phyloP scores from a whole-genome alignment of 2,888 invertebrate genomes.

The Amiota minor region DNA sequence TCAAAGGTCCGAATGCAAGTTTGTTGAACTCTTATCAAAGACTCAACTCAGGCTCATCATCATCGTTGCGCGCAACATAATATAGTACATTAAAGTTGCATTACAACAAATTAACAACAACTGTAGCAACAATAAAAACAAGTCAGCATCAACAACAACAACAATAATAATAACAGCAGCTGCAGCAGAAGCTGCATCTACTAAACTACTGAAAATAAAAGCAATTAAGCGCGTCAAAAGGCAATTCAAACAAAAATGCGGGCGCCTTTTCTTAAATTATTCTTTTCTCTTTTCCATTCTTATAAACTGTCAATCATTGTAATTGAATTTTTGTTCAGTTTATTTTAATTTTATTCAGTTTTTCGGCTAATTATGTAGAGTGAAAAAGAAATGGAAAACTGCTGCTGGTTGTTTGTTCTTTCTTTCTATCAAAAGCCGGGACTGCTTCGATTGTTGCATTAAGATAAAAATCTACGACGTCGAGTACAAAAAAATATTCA shows the following conservation, averaged over 20 bases:
- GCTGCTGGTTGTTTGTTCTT: slow-evolving; percentile 17
- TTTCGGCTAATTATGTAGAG: slow-evolving; percentile 25
- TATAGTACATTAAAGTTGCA: slow-evolving; percentile 26
- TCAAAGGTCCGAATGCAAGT: slow-evolving; percentile 59
- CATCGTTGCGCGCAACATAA: background rate
- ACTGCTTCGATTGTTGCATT: background rate
- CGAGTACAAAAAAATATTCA: slow-evolving; percentile 6
- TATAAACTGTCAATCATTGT: slow-evolving; percentile 20
- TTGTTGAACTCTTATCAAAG: slow-evolving; percentile 59
- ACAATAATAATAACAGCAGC: background rate
- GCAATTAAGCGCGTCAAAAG: slow-evolving; percentile 17
- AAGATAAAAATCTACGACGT: slow-evolving; percentile 19
- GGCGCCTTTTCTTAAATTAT: background rate
- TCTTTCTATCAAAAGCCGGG: too few relatives aligned
- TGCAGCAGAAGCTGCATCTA: too few relatives aligned
- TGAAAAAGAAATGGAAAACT: slow-evolving; percentile 8
- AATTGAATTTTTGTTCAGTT: slow-evolving; percentile 14
- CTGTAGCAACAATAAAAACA: slow-evolving; percentile 4
- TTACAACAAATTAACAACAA: slow-evolving; percentile 18
- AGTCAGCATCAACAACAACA: background rate
- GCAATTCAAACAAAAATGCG: slow-evolving; percentile 8
- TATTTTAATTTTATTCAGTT: background rate
- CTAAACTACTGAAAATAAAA: background rate
- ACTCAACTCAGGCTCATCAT: background rate
- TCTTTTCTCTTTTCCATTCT: background rate